Percentiles rank a stretch among this genome's conserved stretches.
Evolutionary conservation across 2,888 invertebrate genomes (phyloP).

Genomic region (Leptopilina syphax): DNA sequence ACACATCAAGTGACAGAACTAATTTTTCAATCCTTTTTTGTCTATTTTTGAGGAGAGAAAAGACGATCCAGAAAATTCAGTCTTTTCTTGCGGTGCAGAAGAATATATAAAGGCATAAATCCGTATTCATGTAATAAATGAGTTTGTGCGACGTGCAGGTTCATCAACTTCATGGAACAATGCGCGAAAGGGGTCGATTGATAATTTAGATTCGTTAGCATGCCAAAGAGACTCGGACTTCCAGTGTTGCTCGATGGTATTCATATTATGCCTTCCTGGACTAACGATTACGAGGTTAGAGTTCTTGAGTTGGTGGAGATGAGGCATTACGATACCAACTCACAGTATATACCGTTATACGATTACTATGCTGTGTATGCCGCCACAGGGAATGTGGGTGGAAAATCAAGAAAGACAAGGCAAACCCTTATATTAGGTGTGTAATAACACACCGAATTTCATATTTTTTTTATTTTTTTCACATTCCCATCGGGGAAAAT

Average conservation of each 20-base stretch:
- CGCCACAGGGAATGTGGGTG: constrained; percentile 69
- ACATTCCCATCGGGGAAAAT: no score
- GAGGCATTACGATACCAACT: constrained; percentile 64
- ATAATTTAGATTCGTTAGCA: constrained; percentile 48
- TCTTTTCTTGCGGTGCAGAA: no score
- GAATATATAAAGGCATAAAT: no score
- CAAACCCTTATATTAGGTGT: constrained; percentile 4
- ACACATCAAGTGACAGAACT: no score
- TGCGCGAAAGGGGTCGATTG: constrained; percentile 45
- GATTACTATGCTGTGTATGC: constrained; percentile 69
- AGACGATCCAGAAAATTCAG: no score
- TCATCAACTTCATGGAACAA: constrained; percentile 42
- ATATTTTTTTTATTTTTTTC: no score
- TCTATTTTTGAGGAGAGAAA: no score
- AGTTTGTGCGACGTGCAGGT: constrained; percentile 28
- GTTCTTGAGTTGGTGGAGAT: constrained; percentile 57
- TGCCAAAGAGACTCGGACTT: constrained; percentile 37
- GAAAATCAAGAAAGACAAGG: constrained; percentile 60
- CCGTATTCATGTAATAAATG: constrained; percentile 19
- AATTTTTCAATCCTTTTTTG: no score
- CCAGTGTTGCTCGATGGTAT: constrained; percentile 8
- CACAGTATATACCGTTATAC: constrained; percentile 67
- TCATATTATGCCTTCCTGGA: constrained; percentile 46
- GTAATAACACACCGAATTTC: background rate
- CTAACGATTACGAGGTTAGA: constrained; percentile 45